These are phyloP conservation scores for Tupaia chinensis DNA, from an alignment of 2,113 vertebrate species.

Conservation along the genomic window DNA sequence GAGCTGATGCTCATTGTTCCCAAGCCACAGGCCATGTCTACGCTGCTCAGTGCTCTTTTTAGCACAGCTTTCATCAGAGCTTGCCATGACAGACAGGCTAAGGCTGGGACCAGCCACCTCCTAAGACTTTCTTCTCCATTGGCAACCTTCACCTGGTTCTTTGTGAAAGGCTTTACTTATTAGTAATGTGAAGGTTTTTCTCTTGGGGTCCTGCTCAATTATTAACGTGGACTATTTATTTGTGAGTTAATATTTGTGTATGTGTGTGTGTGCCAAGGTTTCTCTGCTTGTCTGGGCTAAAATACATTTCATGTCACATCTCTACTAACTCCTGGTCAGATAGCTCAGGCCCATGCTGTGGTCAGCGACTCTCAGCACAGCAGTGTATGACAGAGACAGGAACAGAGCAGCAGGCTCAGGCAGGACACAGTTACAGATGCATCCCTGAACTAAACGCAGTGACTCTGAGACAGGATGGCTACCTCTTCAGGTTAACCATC, in stretches of 20 bases:
- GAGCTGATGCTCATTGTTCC: neutral
- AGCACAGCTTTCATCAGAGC: neutral
- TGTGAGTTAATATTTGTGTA: neutral
- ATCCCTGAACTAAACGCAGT: neutral
- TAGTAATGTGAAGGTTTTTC: neutral
- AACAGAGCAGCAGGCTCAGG: neutral
- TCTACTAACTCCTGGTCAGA: neutral
- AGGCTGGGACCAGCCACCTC: neutral
- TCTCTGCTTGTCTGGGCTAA: slow-evolving; percentile 16
- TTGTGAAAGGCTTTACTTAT: slow-evolving; percentile 3
- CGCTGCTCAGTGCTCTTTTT: neutral
- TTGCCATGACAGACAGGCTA: neutral
- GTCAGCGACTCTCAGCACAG: neutral
- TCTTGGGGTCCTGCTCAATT: slow-evolving; percentile 19
- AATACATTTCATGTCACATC: neutral
- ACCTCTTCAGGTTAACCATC: neutral
- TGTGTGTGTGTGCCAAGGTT: neutral
- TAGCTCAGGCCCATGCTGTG: neutral
- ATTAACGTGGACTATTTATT: slow-evolving; percentile 31
- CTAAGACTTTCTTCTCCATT: neutral
- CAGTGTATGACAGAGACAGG: neutral
- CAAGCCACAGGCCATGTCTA: neutral
- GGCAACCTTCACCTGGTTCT: neutral
- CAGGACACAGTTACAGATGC: neutral
- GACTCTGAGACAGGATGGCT: neutral